Percentiles rank a stretch among this genome's conserved stretches.
Conservation (phyloP, 2,113 vertebrate genomes). For the Eretmochelys imbricata region DNA sequence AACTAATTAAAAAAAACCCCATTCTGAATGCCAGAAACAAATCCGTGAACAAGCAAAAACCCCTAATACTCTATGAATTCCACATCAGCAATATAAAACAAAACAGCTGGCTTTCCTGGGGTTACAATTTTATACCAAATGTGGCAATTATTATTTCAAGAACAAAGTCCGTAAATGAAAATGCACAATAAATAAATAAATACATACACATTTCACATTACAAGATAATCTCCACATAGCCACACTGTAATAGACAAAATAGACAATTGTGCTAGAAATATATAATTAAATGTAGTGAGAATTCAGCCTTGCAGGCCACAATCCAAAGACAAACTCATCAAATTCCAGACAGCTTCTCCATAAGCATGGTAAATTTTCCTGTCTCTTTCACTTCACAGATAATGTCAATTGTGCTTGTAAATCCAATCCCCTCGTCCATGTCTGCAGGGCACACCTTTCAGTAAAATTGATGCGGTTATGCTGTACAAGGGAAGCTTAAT, state of each 20-base stretch:
- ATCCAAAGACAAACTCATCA: constrained; percentile 11
- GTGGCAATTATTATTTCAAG: not conserved
- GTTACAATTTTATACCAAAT: not conserved
- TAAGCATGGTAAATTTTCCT: constrained; percentile 19
- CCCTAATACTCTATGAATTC: not conserved
- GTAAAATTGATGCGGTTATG: not conserved
- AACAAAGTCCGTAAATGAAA: constrained; percentile 41
- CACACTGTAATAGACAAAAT: not conserved
- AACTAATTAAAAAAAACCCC: not conserved
- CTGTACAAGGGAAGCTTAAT: not conserved
- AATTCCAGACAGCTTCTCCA: not conserved
- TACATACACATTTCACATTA: not conserved
- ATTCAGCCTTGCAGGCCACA: not conserved
- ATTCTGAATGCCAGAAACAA: not conserved
- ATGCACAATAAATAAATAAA: constrained; percentile 25
- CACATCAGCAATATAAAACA: not conserved
- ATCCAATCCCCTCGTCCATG: not conserved
- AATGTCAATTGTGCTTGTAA: constrained; percentile 23
- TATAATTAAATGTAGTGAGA: not conserved
- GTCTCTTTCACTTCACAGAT: constrained; percentile 28
- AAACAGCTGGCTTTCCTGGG: constrained; percentile 23
- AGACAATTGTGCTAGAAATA: not conserved
- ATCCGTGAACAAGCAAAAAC: not conserved
- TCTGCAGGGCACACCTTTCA: not conserved
- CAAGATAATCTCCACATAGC: not conserved